Conservation (phyloP, 30 jellyfish, hydroid and myxozoan genomes). For the Aurelia aurita region DNA sequence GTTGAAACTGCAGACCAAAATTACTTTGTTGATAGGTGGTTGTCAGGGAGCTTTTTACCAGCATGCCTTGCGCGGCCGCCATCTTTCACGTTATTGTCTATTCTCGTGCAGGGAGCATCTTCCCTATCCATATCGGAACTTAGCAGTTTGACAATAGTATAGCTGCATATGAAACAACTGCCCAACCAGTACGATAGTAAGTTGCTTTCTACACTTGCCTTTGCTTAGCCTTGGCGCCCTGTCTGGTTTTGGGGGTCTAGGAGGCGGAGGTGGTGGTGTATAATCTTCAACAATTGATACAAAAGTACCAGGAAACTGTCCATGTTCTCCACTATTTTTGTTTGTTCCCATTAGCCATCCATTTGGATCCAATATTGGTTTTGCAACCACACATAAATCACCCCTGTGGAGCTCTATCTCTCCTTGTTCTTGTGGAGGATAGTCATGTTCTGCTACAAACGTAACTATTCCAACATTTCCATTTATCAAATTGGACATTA, state of each 20-base stretch:
- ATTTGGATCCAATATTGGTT: constrained; percentile 62
- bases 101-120: too few relatives aligned
- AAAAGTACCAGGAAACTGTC: constrained; percentile 93
- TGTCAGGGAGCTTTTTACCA: too few relatives aligned
- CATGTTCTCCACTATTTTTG: constrained; percentile 72
- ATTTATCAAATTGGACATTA: neutral
- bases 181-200: too few relatives aligned
- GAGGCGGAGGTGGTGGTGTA: constrained; percentile 87
- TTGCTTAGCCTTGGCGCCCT: too few relatives aligned
- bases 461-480: constrained; percentile 77
- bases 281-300: constrained; percentile 66
- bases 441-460: constrained; percentile 75
- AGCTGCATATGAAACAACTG: too few relatives aligned
- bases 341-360: constrained; percentile 95
- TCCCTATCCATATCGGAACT: too few relatives aligned
- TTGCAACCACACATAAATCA: constrained; percentile 77
- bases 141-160: too few relatives aligned
- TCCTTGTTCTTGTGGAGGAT: constrained; percentile 65
- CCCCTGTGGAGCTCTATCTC: constrained; percentile 76
- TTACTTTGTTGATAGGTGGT: too few relatives aligned
- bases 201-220: too few relatives aligned
- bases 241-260: constrained; percentile 78
- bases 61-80: too few relatives aligned
- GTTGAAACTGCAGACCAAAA: too few relatives aligned
- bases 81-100: too few relatives aligned